Conservation (phyloP, 2,888 invertebrate genomes). For the Cinara cedri region DNA sequence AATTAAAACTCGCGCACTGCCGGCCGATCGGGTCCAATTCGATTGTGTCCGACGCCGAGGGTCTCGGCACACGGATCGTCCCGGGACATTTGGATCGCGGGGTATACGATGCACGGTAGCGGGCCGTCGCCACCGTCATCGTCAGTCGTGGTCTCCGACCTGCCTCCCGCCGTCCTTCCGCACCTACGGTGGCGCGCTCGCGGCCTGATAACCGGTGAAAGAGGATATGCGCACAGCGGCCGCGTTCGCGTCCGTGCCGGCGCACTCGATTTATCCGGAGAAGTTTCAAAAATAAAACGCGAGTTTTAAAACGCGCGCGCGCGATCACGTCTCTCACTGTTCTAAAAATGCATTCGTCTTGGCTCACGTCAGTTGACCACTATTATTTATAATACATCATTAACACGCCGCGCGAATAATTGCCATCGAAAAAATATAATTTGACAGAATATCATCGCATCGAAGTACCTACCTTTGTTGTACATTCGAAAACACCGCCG, state of each 20-base stretch:
- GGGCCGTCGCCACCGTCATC: not conserved
- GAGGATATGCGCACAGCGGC: constrained; percentile 47
- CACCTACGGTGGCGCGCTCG: not conserved
- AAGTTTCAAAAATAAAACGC: constrained; percentile 56
- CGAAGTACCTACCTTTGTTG: too few species aligned
- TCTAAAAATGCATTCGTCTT: constrained; percentile 51
- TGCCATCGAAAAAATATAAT: constrained; percentile 14
- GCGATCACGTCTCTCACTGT: constrained; percentile 16
- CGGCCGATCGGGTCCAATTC: not conserved
- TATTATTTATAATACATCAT: not conserved
- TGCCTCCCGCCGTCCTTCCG: not conserved
- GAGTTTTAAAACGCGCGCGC: constrained; percentile 49
- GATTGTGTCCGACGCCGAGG: too few species aligned
- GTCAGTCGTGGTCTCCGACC: not conserved
- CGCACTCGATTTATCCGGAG: constrained; percentile 46
- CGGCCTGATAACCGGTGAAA: constrained; percentile 40
- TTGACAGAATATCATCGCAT: not conserved
- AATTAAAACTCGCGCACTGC: not conserved
- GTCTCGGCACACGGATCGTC: too few species aligned
- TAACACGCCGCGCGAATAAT: constrained; percentile 24
- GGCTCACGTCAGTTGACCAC: constrained; percentile 43
- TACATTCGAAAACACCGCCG: too few species aligned
- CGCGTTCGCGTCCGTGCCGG: constrained; percentile 32
- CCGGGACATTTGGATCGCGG: not conserved
- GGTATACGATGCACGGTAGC: constrained; percentile 4